Evolutionary conservation across 2,888 invertebrate species (phyloP).

Genomic region (Sclerodermus sp.): DNA sequence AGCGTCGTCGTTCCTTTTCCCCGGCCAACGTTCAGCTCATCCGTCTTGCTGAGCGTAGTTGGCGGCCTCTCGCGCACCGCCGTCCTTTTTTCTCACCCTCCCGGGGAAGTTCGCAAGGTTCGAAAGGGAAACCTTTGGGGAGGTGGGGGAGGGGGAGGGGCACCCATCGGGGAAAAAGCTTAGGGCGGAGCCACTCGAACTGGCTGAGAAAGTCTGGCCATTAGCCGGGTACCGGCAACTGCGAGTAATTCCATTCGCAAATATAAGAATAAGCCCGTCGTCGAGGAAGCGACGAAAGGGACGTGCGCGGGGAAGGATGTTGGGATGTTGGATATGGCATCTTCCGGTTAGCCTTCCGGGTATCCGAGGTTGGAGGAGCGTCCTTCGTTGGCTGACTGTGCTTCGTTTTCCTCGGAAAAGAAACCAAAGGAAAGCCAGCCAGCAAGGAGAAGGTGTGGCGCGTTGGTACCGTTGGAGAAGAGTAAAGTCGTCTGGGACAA

Average conservation of each 20-base stretch:
- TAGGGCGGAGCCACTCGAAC: background rate
- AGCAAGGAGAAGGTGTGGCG: constrained; percentile 7
- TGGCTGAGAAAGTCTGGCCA: constrained; percentile 4
- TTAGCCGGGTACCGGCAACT: constrained; percentile 1
- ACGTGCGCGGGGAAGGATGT: constrained; percentile 5
- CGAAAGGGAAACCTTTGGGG: constrained; percentile 6
- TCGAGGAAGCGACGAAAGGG: constrained; percentile 2
- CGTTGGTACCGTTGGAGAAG: too few relatives aligned
- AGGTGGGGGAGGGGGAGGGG: background rate
- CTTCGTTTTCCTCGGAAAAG: too few relatives aligned
- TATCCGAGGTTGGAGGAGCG: too few relatives aligned
- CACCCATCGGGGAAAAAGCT: background rate
- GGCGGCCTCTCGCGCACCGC: background rate
- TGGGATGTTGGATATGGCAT: too few relatives aligned
- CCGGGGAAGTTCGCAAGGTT: constrained; percentile 1
- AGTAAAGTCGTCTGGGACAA: constrained; percentile 21
- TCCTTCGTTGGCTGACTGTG: too few relatives aligned
- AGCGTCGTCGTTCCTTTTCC: background rate
- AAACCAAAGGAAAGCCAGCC: too few relatives aligned
- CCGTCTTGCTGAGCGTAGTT: background rate
- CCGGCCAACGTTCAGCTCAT: background rate
- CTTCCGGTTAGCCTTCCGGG: too few relatives aligned
- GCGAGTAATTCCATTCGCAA: background rate
- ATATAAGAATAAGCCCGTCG: constrained; percentile 3
- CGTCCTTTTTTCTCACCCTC: constrained; percentile 1